phyloP scores from a whole-genome alignment of 2,113 vertebrate species.

The Herpailurus yagouaroundi region DNA sequence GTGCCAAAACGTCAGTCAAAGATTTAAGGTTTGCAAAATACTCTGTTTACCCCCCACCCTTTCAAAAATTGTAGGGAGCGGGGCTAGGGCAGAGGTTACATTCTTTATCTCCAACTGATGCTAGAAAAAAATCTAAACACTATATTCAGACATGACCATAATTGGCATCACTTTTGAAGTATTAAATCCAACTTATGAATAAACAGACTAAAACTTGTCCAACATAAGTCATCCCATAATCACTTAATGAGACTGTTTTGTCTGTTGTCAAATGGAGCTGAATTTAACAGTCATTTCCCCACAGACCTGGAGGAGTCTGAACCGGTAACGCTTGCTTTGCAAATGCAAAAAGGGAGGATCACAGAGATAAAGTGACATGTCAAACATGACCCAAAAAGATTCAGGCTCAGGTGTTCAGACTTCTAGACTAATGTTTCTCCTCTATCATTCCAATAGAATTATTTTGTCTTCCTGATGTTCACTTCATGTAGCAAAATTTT shows the following conservation, averaged over 20 bases:
- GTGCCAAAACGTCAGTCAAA: neutral
- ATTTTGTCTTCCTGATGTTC: conserved; percentile 1
- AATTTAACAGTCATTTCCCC: neutral
- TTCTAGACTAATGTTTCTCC: neutral
- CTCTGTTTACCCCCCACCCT: neutral
- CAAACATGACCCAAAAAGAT: neutral
- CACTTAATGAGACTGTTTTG: neutral
- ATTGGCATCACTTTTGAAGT: neutral
- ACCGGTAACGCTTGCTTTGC: neutral
- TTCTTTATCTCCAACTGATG: neutral
- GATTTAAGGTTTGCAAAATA: neutral
- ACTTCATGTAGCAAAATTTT: neutral
- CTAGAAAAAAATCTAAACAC: neutral
- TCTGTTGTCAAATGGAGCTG: neutral
- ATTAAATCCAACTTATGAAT: neutral
- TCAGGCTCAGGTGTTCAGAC: neutral
- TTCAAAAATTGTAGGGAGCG: neutral
- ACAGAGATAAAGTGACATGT: neutral
- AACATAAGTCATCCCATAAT: neutral
- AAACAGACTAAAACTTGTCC: neutral
- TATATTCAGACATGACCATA: neutral
- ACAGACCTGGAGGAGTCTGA: neutral
- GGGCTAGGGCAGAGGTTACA: accelerated
- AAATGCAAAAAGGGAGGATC: neutral
- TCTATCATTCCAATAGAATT: neutral